Evolutionary conservation across 2,888 invertebrate species (phyloP).

Genomic region (Gerosis bhagava): DNA sequence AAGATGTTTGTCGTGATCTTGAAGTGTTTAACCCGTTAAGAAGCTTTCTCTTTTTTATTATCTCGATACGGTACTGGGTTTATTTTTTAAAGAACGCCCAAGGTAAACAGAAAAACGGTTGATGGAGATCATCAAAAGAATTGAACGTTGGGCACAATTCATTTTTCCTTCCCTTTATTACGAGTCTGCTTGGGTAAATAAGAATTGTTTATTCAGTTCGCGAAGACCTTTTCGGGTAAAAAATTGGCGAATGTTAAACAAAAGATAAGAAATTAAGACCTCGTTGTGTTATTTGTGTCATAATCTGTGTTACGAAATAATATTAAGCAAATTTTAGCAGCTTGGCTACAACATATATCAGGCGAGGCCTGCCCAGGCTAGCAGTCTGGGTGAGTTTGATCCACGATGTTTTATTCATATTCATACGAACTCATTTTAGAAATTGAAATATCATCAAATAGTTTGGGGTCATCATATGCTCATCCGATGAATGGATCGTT

Average conservation of each 20-base stretch:
- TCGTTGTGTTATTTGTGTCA: too few relatives aligned
- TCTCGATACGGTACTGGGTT: constrained; percentile 38
- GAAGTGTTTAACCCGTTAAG: constrained; percentile 41
- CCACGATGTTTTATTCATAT: too few relatives aligned
- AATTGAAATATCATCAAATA: too few relatives aligned
- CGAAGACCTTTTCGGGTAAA: constrained; percentile 9
- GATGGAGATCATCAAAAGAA: constrained; percentile 35
- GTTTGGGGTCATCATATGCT: too few relatives aligned
- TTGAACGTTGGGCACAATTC: constrained; percentile 17
- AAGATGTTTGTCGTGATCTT: constrained; percentile 40
- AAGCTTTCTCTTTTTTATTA: constrained; percentile 39
- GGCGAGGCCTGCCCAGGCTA: too few relatives aligned
- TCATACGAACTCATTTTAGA: too few relatives aligned
- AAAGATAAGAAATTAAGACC: constrained; percentile 17
- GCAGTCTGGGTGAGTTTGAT: too few relatives aligned
- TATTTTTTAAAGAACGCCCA: constrained; percentile 34
- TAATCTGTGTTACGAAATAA: too few relatives aligned
- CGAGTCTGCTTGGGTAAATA: constrained; percentile 24
- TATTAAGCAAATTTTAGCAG: too few relatives aligned
- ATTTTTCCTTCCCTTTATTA: constrained; percentile 23
- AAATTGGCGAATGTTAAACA: constrained; percentile 19
- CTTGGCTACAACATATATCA: too few relatives aligned
- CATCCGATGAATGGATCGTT: too few relatives aligned
- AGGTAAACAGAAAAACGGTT: constrained; percentile 33
- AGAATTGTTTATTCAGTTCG: constrained; percentile 14